Percentiles rank a stretch among this genome's conserved stretches.
Evolutionary conservation across 2,797 vertebrate species (phyloP).

Genomic region (Anguilla marmorata): DNA sequence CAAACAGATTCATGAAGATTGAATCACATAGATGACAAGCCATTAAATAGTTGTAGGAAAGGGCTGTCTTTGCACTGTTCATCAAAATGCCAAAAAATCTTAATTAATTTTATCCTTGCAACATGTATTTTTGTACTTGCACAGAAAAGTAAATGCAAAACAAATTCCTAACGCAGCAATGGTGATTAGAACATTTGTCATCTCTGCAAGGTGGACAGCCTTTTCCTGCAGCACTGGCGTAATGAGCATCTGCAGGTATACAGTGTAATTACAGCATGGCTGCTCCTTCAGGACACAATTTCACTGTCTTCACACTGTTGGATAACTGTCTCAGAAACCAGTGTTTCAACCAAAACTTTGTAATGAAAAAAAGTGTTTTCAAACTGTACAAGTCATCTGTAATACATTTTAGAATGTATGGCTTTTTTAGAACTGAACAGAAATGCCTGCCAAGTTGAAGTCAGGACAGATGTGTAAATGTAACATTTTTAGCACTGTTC

Average conservation of each 20-base stretch:
- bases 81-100: not conserved
- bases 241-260: not conserved
- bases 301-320: not conserved
- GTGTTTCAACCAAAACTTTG: not conserved
- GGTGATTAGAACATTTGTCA: not conserved
- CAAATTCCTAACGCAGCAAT: too few relatives aligned
- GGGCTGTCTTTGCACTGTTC: not conserved
- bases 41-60: not conserved
- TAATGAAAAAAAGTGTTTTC: not conserved
- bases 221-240: not conserved
- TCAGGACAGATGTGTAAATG: not conserved
- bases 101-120: not conserved
- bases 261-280: not conserved
- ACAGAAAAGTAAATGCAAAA: not conserved
- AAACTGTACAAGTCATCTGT: not conserved
- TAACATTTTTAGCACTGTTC: not conserved
- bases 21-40: not conserved
- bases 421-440: not conserved
- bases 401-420: not conserved
- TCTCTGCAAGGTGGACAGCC: not conserved
- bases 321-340: too few relatives aligned
- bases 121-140: not conserved
- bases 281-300: not conserved
- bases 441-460: not conserved
- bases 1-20: not conserved